Evolutionary conservation across 53 echinoderm and acorn worm species (phyloP).

Genomic region (Zoroaster sp.): DNA sequence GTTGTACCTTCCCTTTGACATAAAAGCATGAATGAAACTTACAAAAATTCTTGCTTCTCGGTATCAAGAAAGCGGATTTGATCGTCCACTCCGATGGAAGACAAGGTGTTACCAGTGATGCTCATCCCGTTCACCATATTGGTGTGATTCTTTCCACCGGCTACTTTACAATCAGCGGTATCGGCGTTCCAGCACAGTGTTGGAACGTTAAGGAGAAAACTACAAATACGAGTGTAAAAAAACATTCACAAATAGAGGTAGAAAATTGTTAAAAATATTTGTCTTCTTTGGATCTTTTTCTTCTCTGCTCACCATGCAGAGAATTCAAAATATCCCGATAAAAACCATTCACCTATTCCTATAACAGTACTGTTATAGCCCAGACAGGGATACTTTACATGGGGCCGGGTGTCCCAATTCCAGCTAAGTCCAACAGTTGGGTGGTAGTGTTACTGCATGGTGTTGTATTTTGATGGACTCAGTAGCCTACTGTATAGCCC

Average conservation of each 20-base stretch:
- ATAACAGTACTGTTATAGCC: too few relatives aligned
- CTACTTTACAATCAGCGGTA: constrained; percentile 9
- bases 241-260: background rate
- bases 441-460: too few relatives aligned
- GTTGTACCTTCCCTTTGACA: too few relatives aligned
- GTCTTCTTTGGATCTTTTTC: too few relatives aligned
- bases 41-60: constrained; percentile 27
- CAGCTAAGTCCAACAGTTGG: too few relatives aligned
- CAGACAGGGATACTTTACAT: too few relatives aligned
- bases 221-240: background rate
- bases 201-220: background rate
- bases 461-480: too few relatives aligned
- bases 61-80: constrained; percentile 29
- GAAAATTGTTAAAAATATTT: background rate
- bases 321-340: too few relatives aligned
- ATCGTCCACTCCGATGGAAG: constrained; percentile 61
- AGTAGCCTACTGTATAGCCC: too few relatives aligned
- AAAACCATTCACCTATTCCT: too few relatives aligned
- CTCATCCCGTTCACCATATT: constrained; percentile 55
- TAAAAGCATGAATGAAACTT: background rate
- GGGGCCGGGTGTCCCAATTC: too few relatives aligned
- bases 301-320: too few relatives aligned
- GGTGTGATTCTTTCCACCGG: constrained; percentile 24
- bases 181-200: constrained; percentile 54
- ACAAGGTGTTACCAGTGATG: background rate